These are phyloP conservation scores for Aldrovandia affinis DNA, from an alignment of 2,797 vertebrate species.

Conservation along the genomic window DNA sequence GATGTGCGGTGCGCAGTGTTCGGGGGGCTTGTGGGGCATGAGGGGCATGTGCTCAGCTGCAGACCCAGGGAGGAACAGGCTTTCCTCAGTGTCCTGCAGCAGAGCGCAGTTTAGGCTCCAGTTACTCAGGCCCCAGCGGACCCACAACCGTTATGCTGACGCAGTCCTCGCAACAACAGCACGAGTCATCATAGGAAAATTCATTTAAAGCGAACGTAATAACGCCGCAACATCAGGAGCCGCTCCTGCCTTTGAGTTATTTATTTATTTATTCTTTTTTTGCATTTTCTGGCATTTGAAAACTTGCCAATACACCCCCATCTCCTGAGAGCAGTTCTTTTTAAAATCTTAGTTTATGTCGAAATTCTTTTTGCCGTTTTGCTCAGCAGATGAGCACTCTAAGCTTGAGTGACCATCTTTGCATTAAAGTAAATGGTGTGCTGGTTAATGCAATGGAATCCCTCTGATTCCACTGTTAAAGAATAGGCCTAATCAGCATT, in stretches of 20 bases:
- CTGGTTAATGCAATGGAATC: background rate
- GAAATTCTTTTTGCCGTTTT: too few species aligned
- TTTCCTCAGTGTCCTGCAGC: background rate
- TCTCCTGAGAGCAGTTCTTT: background rate
- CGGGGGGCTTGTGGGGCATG: background rate
- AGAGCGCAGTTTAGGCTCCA: background rate
- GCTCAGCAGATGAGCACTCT: background rate
- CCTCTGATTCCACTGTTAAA: background rate
- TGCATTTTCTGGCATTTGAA: background rate
- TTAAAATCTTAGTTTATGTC: too few species aligned
- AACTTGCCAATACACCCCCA: background rate
- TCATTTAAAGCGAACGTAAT: constrained; percentile 18
- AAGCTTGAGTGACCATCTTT: background rate
- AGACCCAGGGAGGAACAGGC: background rate
- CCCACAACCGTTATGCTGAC: background rate
- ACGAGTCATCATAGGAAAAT: background rate
- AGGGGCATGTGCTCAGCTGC: background rate
- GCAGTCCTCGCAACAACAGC: background rate
- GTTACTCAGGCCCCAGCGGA: background rate
- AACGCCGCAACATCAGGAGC: background rate
- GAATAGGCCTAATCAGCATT: background rate
- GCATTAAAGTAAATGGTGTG: background rate
- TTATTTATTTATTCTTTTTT: too few species aligned
- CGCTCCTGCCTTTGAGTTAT: background rate
- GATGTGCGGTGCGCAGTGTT: constrained; percentile 2